Base-by-base conservation (phyloP, 2,113 vertebrate genomes). In the Aegotheles bennettii region DNA sequence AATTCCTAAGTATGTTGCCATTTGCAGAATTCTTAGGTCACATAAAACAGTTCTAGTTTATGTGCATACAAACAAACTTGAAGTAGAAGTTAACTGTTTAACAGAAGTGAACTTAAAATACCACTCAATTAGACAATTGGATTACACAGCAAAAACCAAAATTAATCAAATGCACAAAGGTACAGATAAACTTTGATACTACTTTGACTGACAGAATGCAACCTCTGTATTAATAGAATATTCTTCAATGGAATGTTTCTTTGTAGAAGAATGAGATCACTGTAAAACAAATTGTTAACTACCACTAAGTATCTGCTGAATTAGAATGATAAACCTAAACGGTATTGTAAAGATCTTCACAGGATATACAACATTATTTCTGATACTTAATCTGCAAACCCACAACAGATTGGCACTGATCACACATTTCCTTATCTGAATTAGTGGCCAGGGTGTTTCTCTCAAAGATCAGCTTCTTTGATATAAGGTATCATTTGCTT, bases 91-190 rank as follows among this genome's bases (percentile, higher is more conserved):
- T 21, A 81, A 23, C 13, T 26, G 21, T 67, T 94, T 16, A 47
- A 80, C 17, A 67, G n/a, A 67, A 83, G 19, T 9, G 16, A 69
- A 69, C 11, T 45, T 82, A 48, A 77, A 87, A 63, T 48, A 63
- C 4, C 9, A n/a, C 21, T 68, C 1, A 0, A 25, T 71, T 64
- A 54, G 16, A 56, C 7, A 6, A 0, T 13, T 3, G 4, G 25
- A 65, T 65, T 60, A 42, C 9, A 43, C 13, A 47, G 36, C 17
- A 43, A 78, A 82, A 43, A 1, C 2, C 59, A 63, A 67, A 63
- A n/a, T 36, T 25, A 91, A 60, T 33, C 35, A 82, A 33, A 70
- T 42, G 29, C 6, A 56, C 50, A 51, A 25, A 82, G 51, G 7
- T 19, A n/a, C 33, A 57, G 19, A 15, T 38, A n/a, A 78, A 51